phyloP scores from a whole-genome alignment of 2,797 vertebrate genomes.

The Enteromius trimaculatus region DNA sequence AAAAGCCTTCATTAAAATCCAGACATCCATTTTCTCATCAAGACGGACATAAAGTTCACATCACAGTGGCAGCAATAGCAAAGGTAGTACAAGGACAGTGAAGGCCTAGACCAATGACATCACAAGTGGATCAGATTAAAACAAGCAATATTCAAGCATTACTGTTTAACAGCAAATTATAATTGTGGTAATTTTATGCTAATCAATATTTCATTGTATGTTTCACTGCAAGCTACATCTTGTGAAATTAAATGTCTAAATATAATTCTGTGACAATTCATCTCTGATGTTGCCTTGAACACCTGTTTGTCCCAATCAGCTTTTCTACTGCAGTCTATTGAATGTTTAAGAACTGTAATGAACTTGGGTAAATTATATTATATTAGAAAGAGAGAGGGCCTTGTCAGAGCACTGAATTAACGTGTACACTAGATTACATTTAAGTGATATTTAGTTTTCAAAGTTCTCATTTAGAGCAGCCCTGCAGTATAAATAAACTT shows the following conservation, averaged over 20 bases:
- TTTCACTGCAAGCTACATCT: background rate
- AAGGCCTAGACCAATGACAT: background rate
- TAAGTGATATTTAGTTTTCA: background rate
- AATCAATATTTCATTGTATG: background rate
- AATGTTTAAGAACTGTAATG: background rate
- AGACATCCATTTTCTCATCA: slow-evolving; percentile 15
- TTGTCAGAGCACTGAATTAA: slow-evolving; percentile 29
- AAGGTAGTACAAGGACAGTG: background rate
- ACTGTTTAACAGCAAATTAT: background rate
- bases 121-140: background rate
- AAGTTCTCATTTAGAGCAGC: slow-evolving; percentile 7
- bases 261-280: background rate
- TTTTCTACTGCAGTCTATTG: background rate
- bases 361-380: background rate
- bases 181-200: background rate
- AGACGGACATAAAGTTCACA: background rate
- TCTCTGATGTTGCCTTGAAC: background rate
- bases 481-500: background rate
- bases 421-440: background rate
- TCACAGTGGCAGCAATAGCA: slow-evolving; percentile 1
- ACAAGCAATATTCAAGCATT: background rate
- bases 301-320: background rate
- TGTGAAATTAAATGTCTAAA: background rate
- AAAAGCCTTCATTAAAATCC: slow-evolving; percentile 8
- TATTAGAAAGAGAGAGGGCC: background rate